A percentile compares a stretch with the other conserved stretches of the same genome.
Evolutionary conservation across 2,888 invertebrate species (phyloP).

Genomic region (Acrobasis consociella): DNA sequence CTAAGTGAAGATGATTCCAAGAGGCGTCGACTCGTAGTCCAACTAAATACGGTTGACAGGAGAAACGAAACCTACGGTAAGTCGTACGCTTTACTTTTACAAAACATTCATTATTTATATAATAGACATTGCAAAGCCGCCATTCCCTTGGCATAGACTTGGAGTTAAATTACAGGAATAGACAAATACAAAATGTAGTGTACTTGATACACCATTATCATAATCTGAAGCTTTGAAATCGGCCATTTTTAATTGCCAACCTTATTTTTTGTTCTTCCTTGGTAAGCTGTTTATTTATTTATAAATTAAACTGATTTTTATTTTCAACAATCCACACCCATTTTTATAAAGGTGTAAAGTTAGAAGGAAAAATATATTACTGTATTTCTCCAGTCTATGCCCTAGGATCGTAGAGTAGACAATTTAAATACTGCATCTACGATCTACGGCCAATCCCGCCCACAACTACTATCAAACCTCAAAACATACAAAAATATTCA

Average conservation of each 20-base stretch:
- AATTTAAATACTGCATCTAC: slow-evolving; percentile 14
- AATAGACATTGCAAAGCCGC: slow-evolving; percentile 51
- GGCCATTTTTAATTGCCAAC: too few relatives aligned
- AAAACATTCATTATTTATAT: slow-evolving; percentile 60
- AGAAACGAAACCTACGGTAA: slow-evolving; percentile 48
- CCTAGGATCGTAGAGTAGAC: slow-evolving; percentile 1
- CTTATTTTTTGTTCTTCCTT: too few relatives aligned
- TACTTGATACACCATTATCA: not conserved
- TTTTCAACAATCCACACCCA: too few relatives aligned
- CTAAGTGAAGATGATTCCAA: slow-evolving; percentile 81
- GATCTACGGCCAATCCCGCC: slow-evolving; percentile 19
- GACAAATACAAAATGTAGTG: slow-evolving; percentile 28
- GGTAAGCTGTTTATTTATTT: too few relatives aligned
- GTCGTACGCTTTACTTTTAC: slow-evolving; percentile 48
- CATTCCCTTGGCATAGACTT: not conserved
- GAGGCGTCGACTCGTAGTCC: slow-evolving; percentile 58
- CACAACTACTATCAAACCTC: slow-evolving; percentile 32
- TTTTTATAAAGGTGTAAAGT: not conserved
- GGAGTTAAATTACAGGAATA: slow-evolving; percentile 32
- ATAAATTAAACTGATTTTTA: too few relatives aligned
- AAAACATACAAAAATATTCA: slow-evolving; percentile 31
- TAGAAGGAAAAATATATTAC: not conserved
- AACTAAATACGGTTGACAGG: slow-evolving; percentile 46
- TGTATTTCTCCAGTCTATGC: slow-evolving; percentile 4
- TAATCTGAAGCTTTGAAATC: too few relatives aligned